phyloP scores from a whole-genome alignment of 2,797 vertebrate genomes.

The Pempheris klunzingeri region DNA sequence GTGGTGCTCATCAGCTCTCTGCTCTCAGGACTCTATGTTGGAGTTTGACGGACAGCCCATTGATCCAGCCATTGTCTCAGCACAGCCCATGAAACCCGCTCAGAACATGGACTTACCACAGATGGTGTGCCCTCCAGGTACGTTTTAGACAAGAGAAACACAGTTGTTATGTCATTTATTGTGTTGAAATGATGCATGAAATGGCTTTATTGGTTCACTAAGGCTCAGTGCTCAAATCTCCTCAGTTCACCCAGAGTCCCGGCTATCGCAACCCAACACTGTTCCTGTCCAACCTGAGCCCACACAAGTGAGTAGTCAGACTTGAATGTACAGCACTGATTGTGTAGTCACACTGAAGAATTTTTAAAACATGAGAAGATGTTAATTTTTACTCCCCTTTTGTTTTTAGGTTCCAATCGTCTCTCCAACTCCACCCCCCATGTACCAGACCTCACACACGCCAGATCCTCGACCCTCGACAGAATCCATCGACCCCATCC shows the following conservation, averaged over 20 bases:
- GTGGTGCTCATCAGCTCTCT: constrained; percentile 10
- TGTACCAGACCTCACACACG: constrained; percentile 93
- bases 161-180: neutral
- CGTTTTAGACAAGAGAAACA: constrained; percentile 28
- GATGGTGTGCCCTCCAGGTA: constrained; percentile 95
- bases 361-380: neutral
- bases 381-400: neutral
- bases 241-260: constrained; percentile 92
- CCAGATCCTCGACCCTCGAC: constrained; percentile 91
- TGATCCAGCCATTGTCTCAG: constrained; percentile 97
- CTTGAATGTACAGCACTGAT: neutral
- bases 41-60: constrained; percentile 96
- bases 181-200: neutral
- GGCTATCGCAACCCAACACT: constrained; percentile 90
- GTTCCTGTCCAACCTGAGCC: constrained; percentile 94
- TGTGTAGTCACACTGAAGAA: neutral
- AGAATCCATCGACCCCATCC: constrained; percentile 93
- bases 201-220: constrained; percentile 25
- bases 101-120: constrained; percentile 93
- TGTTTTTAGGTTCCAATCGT: constrained; percentile 89
- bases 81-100: constrained; percentile 95
- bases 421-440: constrained; percentile 91
- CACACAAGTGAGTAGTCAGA: constrained; percentile 88
- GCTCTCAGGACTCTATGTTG: constrained; percentile 94
- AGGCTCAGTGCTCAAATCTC: constrained; percentile 13